Evolutionary conservation across 2,113 vertebrate genomes (phyloP).

Genomic region (Podiceps cristatus): DNA sequence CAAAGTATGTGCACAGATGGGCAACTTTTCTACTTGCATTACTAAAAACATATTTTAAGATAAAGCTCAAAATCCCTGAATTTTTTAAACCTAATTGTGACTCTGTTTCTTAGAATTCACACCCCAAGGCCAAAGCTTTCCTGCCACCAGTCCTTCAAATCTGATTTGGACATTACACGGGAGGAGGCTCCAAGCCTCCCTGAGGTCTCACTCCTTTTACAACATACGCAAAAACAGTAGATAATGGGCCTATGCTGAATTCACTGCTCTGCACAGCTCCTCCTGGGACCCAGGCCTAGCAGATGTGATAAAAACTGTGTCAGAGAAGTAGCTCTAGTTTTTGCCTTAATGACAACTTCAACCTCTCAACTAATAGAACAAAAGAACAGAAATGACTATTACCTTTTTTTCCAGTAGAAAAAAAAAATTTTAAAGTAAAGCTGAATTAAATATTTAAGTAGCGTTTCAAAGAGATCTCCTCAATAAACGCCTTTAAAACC

Average conservation of each 20-base stretch:
- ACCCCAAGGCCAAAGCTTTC: slow-evolving; percentile 83
- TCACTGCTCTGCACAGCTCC: slow-evolving; percentile 73
- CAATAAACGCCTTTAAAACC: neutral
- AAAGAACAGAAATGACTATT: slow-evolving; percentile 70
- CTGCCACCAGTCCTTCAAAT: slow-evolving; percentile 83
- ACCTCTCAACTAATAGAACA: slow-evolving; percentile 79
- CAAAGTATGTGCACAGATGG: slow-evolving; percentile 81
- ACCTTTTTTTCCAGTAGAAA: slow-evolving; percentile 42
- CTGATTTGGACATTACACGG: slow-evolving; percentile 80
- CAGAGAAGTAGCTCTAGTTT: slow-evolving; percentile 79
- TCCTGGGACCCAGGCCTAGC: slow-evolving; percentile 80
- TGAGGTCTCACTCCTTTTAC: slow-evolving; percentile 78
- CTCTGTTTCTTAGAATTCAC: slow-evolving; percentile 80
- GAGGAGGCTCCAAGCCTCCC: slow-evolving; percentile 81
- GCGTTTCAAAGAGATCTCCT: slow-evolving; percentile 57
- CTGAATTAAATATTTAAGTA: slow-evolving; percentile 65
- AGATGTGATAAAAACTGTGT: slow-evolving; percentile 83
- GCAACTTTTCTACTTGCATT: slow-evolving; percentile 76
- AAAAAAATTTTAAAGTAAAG: slow-evolving; percentile 57
- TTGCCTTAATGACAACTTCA: slow-evolving; percentile 84
- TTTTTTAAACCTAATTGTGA: slow-evolving; percentile 86
- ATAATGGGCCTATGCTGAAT: slow-evolving; percentile 83
- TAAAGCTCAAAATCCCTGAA: slow-evolving; percentile 82
- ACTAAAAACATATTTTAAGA: slow-evolving; percentile 78
- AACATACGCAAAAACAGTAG: slow-evolving; percentile 73